Evolutionary conservation across 2,797 vertebrate genomes (phyloP).

Genomic region (Monodelphis domestica): DNA sequence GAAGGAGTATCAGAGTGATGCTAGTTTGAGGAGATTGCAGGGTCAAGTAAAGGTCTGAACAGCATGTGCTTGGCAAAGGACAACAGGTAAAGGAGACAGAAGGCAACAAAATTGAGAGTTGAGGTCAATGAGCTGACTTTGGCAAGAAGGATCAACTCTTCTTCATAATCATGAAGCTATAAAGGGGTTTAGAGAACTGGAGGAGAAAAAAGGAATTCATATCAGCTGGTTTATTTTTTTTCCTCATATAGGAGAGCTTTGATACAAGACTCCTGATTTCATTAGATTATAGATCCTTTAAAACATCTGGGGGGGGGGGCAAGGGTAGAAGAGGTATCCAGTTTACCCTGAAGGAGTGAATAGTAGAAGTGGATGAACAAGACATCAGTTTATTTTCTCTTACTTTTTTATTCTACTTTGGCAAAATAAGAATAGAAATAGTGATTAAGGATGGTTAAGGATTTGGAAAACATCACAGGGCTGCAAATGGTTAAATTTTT

Average conservation of each 20-base stretch:
- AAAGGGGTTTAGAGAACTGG: neutral
- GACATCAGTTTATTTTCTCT: neutral
- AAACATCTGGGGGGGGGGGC: neutral
- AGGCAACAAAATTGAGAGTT: neutral
- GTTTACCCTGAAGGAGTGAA: conserved; percentile 19
- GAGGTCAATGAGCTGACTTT: neutral
- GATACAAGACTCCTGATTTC: neutral
- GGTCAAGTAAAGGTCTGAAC: neutral
- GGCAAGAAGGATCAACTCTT: neutral
- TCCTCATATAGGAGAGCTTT: neutral
- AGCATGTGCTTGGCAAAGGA: neutral
- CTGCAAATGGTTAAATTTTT: conserved; percentile 32
- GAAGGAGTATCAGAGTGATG: neutral
- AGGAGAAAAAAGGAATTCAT: neutral
- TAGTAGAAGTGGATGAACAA: neutral
- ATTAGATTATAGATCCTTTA: conserved; percentile 41
- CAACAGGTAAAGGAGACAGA: neutral
- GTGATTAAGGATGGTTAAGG: conserved; percentile 17
- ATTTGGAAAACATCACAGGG: conserved; percentile 4
- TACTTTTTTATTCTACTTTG: conserved; percentile 34
- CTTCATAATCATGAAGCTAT: neutral
- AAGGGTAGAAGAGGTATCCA: neutral
- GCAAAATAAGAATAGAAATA: conserved; percentile 14
- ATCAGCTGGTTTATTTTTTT: neutral
- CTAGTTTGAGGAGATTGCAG: neutral